These are phyloP conservation scores for Drosophila cardini DNA, from an alignment of 1,140 invertebrate genomes.

Conservation along the genomic window DNA sequence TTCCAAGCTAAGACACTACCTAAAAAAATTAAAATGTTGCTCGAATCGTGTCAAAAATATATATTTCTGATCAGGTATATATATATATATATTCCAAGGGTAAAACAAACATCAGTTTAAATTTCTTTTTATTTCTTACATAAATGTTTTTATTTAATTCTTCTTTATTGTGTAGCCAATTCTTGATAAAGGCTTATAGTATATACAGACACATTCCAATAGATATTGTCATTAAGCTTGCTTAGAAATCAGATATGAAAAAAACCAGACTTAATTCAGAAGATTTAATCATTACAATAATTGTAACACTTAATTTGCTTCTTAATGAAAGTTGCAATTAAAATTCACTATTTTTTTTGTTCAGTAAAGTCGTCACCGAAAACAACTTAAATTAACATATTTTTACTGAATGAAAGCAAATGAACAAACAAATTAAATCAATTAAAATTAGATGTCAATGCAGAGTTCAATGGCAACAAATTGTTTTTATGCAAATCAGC, in stretches of 20 bases:
- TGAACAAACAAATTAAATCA: background rate
- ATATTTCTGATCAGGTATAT: too few species aligned
- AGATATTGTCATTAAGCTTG: background rate
- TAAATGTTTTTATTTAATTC: background rate
- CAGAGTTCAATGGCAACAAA: conserved; percentile 28
- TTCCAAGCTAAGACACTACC: too few species aligned
- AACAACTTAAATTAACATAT: conserved; percentile 7
- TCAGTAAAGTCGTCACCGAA: too few species aligned
- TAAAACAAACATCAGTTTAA: background rate
- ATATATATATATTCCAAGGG: background rate
- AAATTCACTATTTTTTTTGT: too few species aligned
- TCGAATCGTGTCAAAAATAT: too few species aligned
- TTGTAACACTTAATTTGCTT: background rate
- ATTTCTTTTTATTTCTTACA: background rate
- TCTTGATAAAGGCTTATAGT: background rate
- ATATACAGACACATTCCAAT: background rate
- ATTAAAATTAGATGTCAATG: background rate
- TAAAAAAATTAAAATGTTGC: too few species aligned
- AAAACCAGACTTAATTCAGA: background rate
- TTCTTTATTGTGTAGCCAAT: background rate
- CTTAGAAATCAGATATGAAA: background rate
- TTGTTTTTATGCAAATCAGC: conserved; percentile 13
- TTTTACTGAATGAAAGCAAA: conserved; percentile 17
- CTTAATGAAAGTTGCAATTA: too few species aligned
- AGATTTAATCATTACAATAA: background rate